Base-by-base conservation (phyloP, 2,113 vertebrate species). In the Perognathus longimembris region DNA sequence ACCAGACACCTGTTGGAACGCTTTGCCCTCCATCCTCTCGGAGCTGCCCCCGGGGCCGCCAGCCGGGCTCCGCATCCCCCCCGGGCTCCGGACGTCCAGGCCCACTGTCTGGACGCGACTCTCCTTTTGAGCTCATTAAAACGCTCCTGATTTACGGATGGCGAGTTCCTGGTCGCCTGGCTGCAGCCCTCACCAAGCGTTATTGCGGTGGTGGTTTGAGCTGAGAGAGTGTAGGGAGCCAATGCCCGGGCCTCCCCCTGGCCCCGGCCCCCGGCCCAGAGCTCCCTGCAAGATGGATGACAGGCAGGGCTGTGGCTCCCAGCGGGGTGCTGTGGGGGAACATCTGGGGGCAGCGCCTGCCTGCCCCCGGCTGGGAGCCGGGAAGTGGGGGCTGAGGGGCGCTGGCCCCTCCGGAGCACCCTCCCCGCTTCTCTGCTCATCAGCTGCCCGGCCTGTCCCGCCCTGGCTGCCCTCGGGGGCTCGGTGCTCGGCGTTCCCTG, bases 381-480 rank as follows among this genome's bases (percentile, higher is more conserved):
- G 28, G 54, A 24, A 61, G 28, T 18, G 1, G 63, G 2, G 7
- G 24, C 20, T 0, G 0, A 11, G 3, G 10, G 4, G 11, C 3
- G 45, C 14, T 28, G 24, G n/a, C 0, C 1, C 69, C 40, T 8
- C 34, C 28, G 36, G 63, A 32, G 11, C 63, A 5, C 2, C 9
- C 10, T 3, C 15, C 15, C 11, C 50, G 22, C 30, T 6, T 61
- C 50, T 0, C 6, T 21, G n/a, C 20, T n/a, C 24, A 0, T 57
- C 66, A 8, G 0, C 6, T 22, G 40, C 67, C 67, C 54, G 18
- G 1, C 0, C 67, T 8, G 0, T 3, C 2, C 2, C 3, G 7
- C 24, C 26, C 54, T 36, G 22, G 42, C 38, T 45, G 54, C 24
- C n/a, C 20, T 0, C 12, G 20, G 17, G 2, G 1, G 0, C 1